These are phyloP conservation scores for Thomomys bottae DNA, from an alignment of 2,113 vertebrate species.

Conservation along the genomic window DNA sequence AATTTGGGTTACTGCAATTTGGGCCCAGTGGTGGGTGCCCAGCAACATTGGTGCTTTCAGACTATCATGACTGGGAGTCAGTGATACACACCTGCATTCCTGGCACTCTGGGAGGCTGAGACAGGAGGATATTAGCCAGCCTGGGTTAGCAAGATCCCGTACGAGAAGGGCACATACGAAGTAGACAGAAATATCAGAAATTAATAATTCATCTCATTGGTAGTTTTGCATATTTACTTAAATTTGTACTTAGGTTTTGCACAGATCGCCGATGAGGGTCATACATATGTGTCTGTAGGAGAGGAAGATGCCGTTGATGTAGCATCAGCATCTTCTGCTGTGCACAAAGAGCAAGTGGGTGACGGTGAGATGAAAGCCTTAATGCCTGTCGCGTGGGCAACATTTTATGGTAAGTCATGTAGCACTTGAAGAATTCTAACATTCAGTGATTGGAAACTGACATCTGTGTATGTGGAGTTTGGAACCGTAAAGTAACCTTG, in stretches of 20 bases:
- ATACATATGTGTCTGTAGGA: constrained; percentile 95
- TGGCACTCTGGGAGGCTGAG: no score
- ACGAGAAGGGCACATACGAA: no score
- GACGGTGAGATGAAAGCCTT: constrained; percentile 92
- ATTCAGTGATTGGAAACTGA: background rate
- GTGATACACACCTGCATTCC: no score
- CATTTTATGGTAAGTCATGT: constrained; percentile 91
- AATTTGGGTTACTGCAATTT: no score
- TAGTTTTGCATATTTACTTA: background rate
- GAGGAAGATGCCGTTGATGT: constrained; percentile 87
- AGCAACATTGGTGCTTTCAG: no score
- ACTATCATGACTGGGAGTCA: no score
- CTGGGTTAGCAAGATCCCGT: no score
- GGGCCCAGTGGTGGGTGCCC: no score
- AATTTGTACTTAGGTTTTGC: constrained; percentile 88
- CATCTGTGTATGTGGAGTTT: background rate
- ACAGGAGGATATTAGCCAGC: no score
- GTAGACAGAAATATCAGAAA: constrained; percentile 21
- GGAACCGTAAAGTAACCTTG: background rate
- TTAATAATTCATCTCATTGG: background rate
- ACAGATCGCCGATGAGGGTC: constrained; percentile 94
- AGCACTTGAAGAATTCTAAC: background rate
- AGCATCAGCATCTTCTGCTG: constrained; percentile 77
- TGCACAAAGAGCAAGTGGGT: constrained; percentile 90
- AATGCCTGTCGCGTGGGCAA: constrained; percentile 95